Base-by-base conservation (phyloP, 23 tunicate genomes). In the Pegea sp. region DNA sequence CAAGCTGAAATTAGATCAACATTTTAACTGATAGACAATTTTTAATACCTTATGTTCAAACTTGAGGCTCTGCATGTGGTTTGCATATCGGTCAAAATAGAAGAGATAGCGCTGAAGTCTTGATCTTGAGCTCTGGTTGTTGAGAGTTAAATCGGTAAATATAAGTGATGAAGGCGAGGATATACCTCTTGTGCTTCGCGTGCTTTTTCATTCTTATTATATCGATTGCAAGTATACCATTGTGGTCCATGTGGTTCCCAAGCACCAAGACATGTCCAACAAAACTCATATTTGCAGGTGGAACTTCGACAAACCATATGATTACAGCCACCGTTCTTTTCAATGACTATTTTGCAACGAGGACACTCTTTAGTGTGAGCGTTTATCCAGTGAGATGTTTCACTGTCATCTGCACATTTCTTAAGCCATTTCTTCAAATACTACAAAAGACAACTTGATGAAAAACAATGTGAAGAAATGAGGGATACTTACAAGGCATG, bases 301-400 rank as follows among this genome's bases (percentile, higher is more conserved):
- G 59, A 64, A 34, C 64, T 87, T 0, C 90, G 60, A 30, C 98
- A 89, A 2, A 89, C 66, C 71, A 89, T 66, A 29, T 89, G 98
- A 52, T 89, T 89, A 31, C 98, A 89, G 23, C 98, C 98, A 31
- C 98, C 98, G 33, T 77, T 90, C 57, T 89, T 89, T 64, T 89
- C 98, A 28, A 89, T 89, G 26, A 90, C 77, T 7, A 67, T 73
- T 44, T 58, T 68, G 57, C 98, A 89, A 48, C 61, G 61, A 0
- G 98, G 98, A 57, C 98, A 89, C 44, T 89, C 98, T 54, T 89
- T 89, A 13, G 98, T 89, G 53, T 89, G 77, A 29, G 98, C 98
- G 16, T 74, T 63, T 27, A 89, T 89, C 98, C 98, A 89, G 48
- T 89, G 71, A 7, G 65, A 89, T n/a, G 98, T 89, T 51, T 89